phyloP scores from a whole-genome alignment of 2,797 vertebrate genomes.

The Sebastes glaucus region DNA sequence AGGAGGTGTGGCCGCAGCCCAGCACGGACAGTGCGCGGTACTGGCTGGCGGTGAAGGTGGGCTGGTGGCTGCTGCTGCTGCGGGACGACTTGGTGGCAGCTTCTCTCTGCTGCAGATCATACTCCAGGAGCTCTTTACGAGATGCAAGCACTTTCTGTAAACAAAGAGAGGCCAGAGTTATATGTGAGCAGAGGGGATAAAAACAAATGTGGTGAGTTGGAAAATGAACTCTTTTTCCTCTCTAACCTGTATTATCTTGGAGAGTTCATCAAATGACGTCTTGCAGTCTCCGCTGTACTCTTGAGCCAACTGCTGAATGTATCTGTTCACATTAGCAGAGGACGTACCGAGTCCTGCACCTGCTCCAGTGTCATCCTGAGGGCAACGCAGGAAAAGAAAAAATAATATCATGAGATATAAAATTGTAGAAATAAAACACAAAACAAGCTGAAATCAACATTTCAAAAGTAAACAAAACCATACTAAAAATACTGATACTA shows the following conservation, averaged over 20 bases:
- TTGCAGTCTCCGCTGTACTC: slow-evolving; percentile 99
- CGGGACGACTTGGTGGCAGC: slow-evolving; percentile 95
- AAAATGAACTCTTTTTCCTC: background rate
- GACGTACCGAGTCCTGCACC: slow-evolving; percentile 92
- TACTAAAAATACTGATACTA: background rate
- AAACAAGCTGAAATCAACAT: background rate
- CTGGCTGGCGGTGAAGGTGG: slow-evolving; percentile 97
- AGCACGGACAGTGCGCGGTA: slow-evolving; percentile 95
- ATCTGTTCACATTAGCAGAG: slow-evolving; percentile 95
- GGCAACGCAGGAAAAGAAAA: background rate
- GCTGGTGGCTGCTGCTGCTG: slow-evolving; percentile 89
- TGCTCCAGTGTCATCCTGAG: slow-evolving; percentile 91
- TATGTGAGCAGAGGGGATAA: background rate
- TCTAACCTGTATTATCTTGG: slow-evolving; percentile 97
- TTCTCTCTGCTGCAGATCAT: slow-evolving; percentile 96
- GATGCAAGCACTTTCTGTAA: slow-evolving; percentile 98
- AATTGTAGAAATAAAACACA: background rate
- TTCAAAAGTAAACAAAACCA: background rate
- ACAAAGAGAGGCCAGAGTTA: background rate
- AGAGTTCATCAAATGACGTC: slow-evolving; percentile 97
- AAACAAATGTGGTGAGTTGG: accelerated
- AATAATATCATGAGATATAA: background rate
- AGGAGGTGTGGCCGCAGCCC: slow-evolving; percentile 96
- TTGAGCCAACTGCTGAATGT: slow-evolving; percentile 97
- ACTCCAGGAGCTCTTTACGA: slow-evolving; percentile 96